These are phyloP conservation scores for Drosophila rubida DNA, from an alignment of 2,888 invertebrate species.

Conservation along the genomic window DNA sequence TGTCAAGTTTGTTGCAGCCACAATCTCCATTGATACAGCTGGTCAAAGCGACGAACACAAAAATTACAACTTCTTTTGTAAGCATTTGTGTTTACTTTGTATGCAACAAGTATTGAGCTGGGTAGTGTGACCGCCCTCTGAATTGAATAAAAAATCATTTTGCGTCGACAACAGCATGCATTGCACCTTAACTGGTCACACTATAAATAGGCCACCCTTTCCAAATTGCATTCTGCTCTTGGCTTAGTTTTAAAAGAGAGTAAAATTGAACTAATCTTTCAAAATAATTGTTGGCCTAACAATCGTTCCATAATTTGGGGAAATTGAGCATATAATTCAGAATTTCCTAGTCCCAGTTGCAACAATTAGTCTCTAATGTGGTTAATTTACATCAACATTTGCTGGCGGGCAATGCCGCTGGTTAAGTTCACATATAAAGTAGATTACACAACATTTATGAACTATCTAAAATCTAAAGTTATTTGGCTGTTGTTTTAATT, in stretches of 20 bases:
- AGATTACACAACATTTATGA: not conserved
- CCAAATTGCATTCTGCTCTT: too few species aligned
- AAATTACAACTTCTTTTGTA: slow-evolving; percentile 8
- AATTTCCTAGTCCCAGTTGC: not conserved
- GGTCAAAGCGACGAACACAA: slow-evolving; percentile 21
- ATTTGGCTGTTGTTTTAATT: slow-evolving; percentile 16
- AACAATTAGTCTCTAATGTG: slow-evolving; percentile 1
- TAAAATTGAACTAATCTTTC: too few species aligned
- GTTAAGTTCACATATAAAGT: not conserved
- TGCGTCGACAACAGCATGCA: not conserved
- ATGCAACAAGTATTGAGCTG: slow-evolving; percentile 29
- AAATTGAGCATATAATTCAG: not conserved
- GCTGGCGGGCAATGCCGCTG: not conserved
- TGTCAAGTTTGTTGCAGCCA: slow-evolving; percentile 80
- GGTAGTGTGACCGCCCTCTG: slow-evolving; percentile 14
- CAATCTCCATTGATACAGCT: slow-evolving; percentile 58
- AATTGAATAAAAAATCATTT: not conserved
- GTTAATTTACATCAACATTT: not conserved
- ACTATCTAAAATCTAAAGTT: not conserved
- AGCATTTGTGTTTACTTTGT: slow-evolving; percentile 19
- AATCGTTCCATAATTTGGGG: too few species aligned
- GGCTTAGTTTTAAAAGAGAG: too few species aligned
- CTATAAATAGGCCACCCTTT: too few species aligned
- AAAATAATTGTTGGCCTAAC: too few species aligned
- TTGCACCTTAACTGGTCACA: not conserved